These are phyloP conservation scores for Drosophila nigromelanica DNA, from an alignment of 1,140 invertebrate species.

Conservation along the genomic window DNA sequence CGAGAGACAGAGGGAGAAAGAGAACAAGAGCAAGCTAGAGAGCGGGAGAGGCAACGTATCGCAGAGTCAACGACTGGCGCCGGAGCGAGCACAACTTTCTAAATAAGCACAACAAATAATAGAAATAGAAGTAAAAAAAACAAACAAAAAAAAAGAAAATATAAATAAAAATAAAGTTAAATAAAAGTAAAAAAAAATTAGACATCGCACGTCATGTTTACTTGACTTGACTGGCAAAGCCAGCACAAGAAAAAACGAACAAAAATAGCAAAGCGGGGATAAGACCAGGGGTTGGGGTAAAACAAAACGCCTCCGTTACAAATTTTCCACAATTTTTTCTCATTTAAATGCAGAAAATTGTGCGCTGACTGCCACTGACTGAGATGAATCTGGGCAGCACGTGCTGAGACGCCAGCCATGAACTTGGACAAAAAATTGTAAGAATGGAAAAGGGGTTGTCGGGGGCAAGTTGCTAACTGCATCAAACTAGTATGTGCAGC, in stretches of 20 bases:
- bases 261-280: slow-evolving; percentile 41
- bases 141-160: slow-evolving; percentile 26
- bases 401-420: slow-evolving; percentile 52
- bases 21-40: neutral
- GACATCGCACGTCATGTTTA: slow-evolving; percentile 75
- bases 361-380: slow-evolving; percentile 63
- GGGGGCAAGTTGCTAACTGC: neutral
- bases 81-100: neutral
- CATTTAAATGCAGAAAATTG: slow-evolving; percentile 79
- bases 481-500: slow-evolving; percentile 28
- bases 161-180: slow-evolving; percentile 10
- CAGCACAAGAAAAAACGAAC: slow-evolving; percentile 13
- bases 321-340: slow-evolving; percentile 75
- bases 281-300: slow-evolving; percentile 12
- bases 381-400: slow-evolving; percentile 77
- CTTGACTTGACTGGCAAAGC: slow-evolving; percentile 74
- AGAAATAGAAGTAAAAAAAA: slow-evolving; percentile 1
- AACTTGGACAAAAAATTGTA: slow-evolving; percentile 49
- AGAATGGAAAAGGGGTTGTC: no score
- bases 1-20: slow-evolving; percentile 27
- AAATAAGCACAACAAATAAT: slow-evolving; percentile 14
- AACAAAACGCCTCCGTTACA: slow-evolving; percentile 75
- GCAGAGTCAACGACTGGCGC: slow-evolving; percentile 32
- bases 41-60: neutral
- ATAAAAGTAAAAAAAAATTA: slow-evolving; percentile 64